Evolutionary conservation across 2,888 invertebrate species (phyloP), one percentile per base, ranked within the genome.

Genomic region (Stramonita haemastoma): DNA sequence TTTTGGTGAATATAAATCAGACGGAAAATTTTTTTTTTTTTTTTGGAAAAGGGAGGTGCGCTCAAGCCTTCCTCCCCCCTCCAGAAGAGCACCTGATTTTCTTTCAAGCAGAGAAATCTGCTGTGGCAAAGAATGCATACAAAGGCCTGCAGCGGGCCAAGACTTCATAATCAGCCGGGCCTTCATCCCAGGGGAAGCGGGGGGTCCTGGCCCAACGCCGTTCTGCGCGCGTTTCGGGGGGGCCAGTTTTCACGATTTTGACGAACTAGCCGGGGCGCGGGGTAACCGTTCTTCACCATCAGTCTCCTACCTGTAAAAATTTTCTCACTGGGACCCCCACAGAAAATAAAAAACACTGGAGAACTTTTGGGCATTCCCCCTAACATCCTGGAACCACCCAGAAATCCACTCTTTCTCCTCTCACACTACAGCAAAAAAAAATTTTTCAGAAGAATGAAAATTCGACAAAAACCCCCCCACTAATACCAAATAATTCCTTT

Each of bases 181-280:
- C 96, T 98, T 98, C 97, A 99, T 98, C 92, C 99, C 99, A 95
- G 0, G 99, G 99, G 96, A 99, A 99, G 93, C 99, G 96, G 92
- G 97, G 98, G 97, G 96, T 99, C n/a, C 99, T 0, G 99, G 97
- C 87, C 98, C 97, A 90, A 97, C 97, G 26, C 98, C 98, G 13
- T 94, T 83, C 97, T 98, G 81, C 99, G 97, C 93, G n/a, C 98
- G 97, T 94, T 98, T 97, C 94, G n/a, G n/a, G 98, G 98, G 90
- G 98, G 96, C 99, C 99, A 99, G 96, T 99, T 99, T 96, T 99
- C 96, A 90, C 96, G 81, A 96, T 94, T 89, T 94, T 95, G 8
- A 96, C 97, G 96, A 98, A 97, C 96, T 99, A 99, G 34, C 99
- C 0, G 96, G 98, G 8, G 97, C 97, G 11, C 98, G n/a, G n/a